Evolutionary conservation across 2,797 vertebrate genomes (phyloP).

Genomic region (Tokudaia tokunoshimensis): DNA sequence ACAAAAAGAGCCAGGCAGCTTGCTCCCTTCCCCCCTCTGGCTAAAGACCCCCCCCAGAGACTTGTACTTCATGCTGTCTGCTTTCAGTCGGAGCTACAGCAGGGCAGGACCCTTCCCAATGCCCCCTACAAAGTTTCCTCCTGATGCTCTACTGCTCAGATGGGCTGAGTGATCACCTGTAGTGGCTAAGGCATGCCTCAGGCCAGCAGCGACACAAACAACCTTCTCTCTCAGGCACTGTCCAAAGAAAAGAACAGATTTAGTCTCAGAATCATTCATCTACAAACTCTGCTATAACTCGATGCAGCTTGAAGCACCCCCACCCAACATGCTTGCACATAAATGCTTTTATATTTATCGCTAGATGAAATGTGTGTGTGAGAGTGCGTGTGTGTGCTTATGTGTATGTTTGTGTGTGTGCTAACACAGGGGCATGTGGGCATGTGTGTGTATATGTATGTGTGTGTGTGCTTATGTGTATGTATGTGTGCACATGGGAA

Average conservation of each 20-base stretch:
- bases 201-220: constrained; percentile 93
- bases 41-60: not conserved
- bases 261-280: constrained; percentile 9
- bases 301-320: not conserved
- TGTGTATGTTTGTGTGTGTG: not conserved
- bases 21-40: not conserved
- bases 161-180: constrained; percentile 89
- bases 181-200: constrained; percentile 94
- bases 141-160: not conserved
- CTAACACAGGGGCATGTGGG: no score
- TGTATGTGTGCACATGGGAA: no score
- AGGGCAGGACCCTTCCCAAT: not conserved
- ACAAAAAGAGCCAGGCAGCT: not conserved
- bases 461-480: not conserved
- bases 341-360: not conserved
- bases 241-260: constrained; percentile 69
- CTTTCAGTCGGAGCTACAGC: not conserved
- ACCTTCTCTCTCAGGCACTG: constrained; percentile 91
- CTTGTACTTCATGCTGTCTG: not conserved
- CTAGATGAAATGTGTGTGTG: not conserved
- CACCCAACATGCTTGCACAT: not conserved
- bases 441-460: not conserved
- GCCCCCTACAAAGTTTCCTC: not conserved
- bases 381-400: not conserved
- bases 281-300: not conserved